Conservation (phyloP, 2,888 invertebrate species). For the Habroteleia sp. region DNA sequence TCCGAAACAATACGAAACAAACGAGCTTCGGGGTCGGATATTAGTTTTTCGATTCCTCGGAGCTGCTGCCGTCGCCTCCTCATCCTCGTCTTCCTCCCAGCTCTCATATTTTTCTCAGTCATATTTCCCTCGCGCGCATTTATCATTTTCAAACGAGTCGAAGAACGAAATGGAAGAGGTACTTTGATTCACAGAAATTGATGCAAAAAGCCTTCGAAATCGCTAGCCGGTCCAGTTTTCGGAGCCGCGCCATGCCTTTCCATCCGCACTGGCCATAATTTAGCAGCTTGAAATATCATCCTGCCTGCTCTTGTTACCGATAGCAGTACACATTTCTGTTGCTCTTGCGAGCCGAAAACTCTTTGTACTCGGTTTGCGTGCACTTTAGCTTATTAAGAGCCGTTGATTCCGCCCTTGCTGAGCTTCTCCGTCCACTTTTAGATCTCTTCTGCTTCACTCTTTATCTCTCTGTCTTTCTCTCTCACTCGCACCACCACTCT, state of each 20-base stretch:
- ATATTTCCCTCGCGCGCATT: slow-evolving; percentile 78
- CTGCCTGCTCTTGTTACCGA: slow-evolving; percentile 55
- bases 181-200: slow-evolving; percentile 68
- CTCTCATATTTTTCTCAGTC: slow-evolving; percentile 78
- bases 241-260: slow-evolving; percentile 19
- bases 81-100: slow-evolving; percentile 51
- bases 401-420: slow-evolving; percentile 68
- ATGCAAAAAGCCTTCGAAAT: slow-evolving; percentile 67
- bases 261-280: slow-evolving; percentile 49
- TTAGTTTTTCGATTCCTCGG: slow-evolving; percentile 80
- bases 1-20: slow-evolving; percentile 81
- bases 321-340: slow-evolving; percentile 41
- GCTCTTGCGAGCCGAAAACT: slow-evolving; percentile 52
- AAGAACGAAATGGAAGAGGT: slow-evolving; percentile 66
- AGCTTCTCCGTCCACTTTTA: slow-evolving; percentile 35
- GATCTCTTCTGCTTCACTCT: slow-evolving; percentile 13
- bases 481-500: background rate
- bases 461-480: slow-evolving; percentile 1
- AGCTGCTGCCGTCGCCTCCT: slow-evolving; percentile 64
- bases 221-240: slow-evolving; percentile 32
- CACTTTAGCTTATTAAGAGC: slow-evolving; percentile 80
- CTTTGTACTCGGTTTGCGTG: slow-evolving; percentile 75
- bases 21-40: slow-evolving; percentile 80
- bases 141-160: slow-evolving; percentile 79
- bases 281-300: slow-evolving; percentile 58